A percentile compares a stretch with the other conserved stretches of the same genome.
Conservation (phyloP, 2,888 invertebrate genomes). For the Incurvaria masculella region DNA sequence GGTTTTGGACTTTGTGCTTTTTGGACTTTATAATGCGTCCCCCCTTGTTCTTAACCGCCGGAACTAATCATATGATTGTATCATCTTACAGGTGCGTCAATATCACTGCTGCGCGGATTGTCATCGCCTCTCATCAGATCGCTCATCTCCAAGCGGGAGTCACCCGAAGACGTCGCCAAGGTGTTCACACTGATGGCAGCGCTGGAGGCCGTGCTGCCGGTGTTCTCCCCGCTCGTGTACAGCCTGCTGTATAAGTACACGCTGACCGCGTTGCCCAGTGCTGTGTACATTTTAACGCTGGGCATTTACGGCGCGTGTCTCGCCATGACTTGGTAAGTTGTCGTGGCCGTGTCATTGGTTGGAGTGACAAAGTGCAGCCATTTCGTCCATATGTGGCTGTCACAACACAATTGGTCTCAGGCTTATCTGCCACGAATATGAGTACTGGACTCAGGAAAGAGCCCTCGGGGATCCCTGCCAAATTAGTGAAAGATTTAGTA, state of each 20-base stretch:
- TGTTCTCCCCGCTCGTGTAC: constrained; percentile 55
- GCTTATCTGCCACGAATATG: no score
- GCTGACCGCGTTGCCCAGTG: constrained; percentile 39
- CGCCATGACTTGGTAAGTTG: neutral
- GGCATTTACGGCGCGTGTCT: neutral
- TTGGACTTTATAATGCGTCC: no score
- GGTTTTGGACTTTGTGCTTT: no score
- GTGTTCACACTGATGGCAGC: constrained; percentile 57
- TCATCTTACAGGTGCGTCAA: constrained; percentile 28
- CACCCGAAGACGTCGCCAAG: constrained; percentile 51
- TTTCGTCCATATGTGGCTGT: no score
- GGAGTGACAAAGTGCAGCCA: no score
- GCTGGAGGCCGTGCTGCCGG: constrained; percentile 52
- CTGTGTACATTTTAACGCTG: constrained; percentile 25
- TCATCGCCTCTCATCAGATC: constrained; percentile 46
- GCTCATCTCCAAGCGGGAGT: constrained; percentile 47
- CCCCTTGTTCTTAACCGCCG: no score
- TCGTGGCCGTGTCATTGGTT: no score
- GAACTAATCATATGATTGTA: no score
- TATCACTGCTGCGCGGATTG: constrained; percentile 36
- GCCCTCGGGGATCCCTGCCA: no score
- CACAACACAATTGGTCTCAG: no score
- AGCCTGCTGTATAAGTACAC: constrained; percentile 53
- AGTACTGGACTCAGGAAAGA: no score
- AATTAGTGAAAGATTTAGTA: no score